A percentile compares a stretch with the other conserved stretches of the same genome.
Evolutionary conservation across 2,888 invertebrate genomes (phyloP).

Genomic region (Smittia aterrima): DNA sequence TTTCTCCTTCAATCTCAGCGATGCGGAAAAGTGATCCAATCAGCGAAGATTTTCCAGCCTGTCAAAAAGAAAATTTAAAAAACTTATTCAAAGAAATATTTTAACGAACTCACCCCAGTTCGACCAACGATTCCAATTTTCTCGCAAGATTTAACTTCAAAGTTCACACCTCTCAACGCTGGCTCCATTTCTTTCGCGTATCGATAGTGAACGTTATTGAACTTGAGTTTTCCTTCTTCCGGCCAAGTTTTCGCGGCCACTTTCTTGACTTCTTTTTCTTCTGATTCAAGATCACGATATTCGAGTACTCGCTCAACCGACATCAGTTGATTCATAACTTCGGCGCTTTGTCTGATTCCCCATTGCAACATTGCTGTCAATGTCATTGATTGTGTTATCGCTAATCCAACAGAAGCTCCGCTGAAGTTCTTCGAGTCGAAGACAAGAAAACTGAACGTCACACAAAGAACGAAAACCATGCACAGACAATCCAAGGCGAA

Average conservation of each 20-base stretch:
- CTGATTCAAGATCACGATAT: slow-evolving; percentile 62
- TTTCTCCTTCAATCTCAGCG: slow-evolving; percentile 64
- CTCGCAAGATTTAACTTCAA: slow-evolving; percentile 56
- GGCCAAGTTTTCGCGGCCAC: slow-evolving; percentile 55
- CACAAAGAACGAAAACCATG: slow-evolving; percentile 61
- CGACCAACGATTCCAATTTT: slow-evolving; percentile 64
- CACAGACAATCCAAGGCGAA: slow-evolving; percentile 66
- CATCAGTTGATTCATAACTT: slow-evolving; percentile 65
- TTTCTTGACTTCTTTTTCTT: slow-evolving; percentile 47
- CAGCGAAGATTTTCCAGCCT: slow-evolving; percentile 70
- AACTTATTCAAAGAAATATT: neutral
- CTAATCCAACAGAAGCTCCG: slow-evolving; percentile 57
- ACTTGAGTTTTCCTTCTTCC: slow-evolving; percentile 55
- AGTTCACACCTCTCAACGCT: slow-evolving; percentile 69
- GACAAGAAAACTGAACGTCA: slow-evolving; percentile 61
- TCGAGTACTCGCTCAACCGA: slow-evolving; percentile 73
- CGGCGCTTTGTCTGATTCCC: slow-evolving; percentile 73
- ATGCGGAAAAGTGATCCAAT: slow-evolving; percentile 61
- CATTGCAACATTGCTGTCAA: slow-evolving; percentile 61
- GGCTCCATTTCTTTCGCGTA: slow-evolving; percentile 80
- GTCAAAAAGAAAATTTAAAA: neutral
- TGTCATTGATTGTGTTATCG: slow-evolving; percentile 57
- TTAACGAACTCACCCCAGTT: slow-evolving; percentile 54
- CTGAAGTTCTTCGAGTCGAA: slow-evolving; percentile 39
- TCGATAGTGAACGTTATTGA: slow-evolving; percentile 59